Conservation (phyloP, 2,888 invertebrate species). For the Hartigia nigra region DNA sequence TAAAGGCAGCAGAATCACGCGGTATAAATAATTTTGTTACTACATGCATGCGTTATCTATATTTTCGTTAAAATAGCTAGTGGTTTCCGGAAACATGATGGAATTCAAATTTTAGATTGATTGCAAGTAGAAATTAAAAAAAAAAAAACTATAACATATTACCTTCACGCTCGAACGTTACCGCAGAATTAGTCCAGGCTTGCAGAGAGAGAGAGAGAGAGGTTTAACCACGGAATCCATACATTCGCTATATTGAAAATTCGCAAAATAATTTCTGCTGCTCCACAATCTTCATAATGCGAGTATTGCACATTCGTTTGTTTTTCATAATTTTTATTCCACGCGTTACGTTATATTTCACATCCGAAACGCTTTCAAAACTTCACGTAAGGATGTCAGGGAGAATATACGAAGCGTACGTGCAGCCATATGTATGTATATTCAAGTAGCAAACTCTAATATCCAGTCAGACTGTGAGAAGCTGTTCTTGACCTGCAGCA, state of each 20-base stretch:
- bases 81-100: neutral
- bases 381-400: neutral
- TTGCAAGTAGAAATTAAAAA: neutral
- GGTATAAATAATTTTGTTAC: neutral
- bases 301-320: neutral
- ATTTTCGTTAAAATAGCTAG: neutral
- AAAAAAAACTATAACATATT: neutral
- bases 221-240: neutral
- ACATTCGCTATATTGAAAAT: neutral
- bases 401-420: neutral
- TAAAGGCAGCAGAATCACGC: neutral
- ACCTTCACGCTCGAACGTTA: neutral
- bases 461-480: neutral
- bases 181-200: neutral
- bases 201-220: neutral
- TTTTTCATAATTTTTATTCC: neutral
- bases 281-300: neutral
- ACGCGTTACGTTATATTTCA: neutral
- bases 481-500: neutral
- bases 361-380: neutral
- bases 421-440: neutral
- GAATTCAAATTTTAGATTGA: neutral
- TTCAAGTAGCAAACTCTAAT: neutral
- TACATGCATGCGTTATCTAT: neutral
- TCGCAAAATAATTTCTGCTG: neutral